These are phyloP conservation scores for Chymomyza amoena DNA, from an alignment of 2,888 invertebrate species.

Conservation along the genomic window DNA sequence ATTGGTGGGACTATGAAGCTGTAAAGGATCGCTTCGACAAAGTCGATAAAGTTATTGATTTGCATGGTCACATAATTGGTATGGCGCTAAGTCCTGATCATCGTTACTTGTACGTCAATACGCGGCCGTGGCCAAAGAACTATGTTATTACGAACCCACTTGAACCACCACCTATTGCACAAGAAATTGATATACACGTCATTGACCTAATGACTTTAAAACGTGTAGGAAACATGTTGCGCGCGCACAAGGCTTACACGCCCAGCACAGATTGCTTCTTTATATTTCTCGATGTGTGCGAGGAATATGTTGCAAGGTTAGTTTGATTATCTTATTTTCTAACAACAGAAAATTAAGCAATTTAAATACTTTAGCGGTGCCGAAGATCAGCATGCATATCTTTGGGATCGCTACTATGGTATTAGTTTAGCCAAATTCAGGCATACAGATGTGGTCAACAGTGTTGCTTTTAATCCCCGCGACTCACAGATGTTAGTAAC, in stretches of 20 bases:
- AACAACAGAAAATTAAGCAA: background rate
- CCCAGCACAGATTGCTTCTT: conserved; percentile 92
- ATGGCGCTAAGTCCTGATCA: conserved; percentile 92
- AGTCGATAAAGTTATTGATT: conserved; percentile 89
- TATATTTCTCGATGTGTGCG: conserved; percentile 90
- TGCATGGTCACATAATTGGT: conserved; percentile 92
- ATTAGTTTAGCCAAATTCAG: conserved; percentile 87
- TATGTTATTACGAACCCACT: conserved; percentile 87
- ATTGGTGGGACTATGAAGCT: conserved; percentile 84
- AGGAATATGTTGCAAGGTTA: conserved; percentile 90
- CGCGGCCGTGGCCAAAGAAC: conserved; percentile 89
- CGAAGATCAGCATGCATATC: conserved; percentile 89
- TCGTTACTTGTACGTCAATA: conserved; percentile 89
- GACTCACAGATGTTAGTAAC: conserved; percentile 90
- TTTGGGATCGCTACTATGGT: conserved; percentile 92
- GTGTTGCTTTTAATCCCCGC: conserved; percentile 90
- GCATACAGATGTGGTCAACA: conserved; percentile 89
- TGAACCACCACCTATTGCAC: conserved; percentile 90
- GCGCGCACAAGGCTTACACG: conserved; percentile 90
- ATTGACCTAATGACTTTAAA: conserved; percentile 88
- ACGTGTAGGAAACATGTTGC: conserved; percentile 87
- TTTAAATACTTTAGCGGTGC: conserved; percentile 82
- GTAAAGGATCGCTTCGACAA: conserved; percentile 86
- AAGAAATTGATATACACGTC: conserved; percentile 92
- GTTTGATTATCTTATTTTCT: background rate